Percentiles rank a stretch among this genome's conserved stretches.
These are phyloP conservation scores for Merodon equestris DNA, from an alignment of 2,888 invertebrate genomes.

Conservation along the genomic window DNA sequence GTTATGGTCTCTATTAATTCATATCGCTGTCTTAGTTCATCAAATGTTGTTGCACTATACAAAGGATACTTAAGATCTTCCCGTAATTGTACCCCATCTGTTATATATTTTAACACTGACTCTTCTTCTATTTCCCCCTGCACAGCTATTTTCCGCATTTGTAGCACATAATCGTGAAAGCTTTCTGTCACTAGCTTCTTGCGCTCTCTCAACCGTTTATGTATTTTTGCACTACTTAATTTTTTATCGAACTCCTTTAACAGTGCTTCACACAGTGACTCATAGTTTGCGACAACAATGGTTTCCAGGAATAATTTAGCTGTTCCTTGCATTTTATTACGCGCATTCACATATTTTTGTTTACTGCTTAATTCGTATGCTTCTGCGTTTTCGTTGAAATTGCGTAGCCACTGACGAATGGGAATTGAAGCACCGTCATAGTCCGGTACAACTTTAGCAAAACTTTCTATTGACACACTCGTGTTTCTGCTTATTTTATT, in stretches of 20 bases:
- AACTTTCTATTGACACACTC: conserved; percentile 6
- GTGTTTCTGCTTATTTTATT: not conserved
- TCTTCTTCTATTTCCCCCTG: conserved; percentile 5
- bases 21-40: conserved; percentile 6
- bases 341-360: conserved; percentile 4
- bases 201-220: not conserved
- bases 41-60: conserved; percentile 21
- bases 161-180: conserved; percentile 2
- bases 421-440: conserved; percentile 8
- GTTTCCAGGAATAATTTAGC: conserved; percentile 20
- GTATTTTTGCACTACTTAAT: conserved; percentile 17
- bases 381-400: conserved; percentile 7
- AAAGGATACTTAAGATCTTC: conserved; percentile 3
- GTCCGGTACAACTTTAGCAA: conserved; percentile 8
- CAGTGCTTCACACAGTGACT: conserved; percentile 13
- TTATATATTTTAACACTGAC: conserved; percentile 1
- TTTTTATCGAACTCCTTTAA: conserved; percentile 3
- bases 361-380: not conserved
- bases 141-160: conserved; percentile 3
- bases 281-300: conserved; percentile 1
- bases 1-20: not conserved
- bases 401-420: conserved; percentile 13
- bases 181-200: not conserved
- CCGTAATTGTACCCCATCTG: not conserved
- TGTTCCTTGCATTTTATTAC: conserved; percentile 18